Conservation (phyloP, 2,888 invertebrate genomes). For the Tyria jacobaeae region DNA sequence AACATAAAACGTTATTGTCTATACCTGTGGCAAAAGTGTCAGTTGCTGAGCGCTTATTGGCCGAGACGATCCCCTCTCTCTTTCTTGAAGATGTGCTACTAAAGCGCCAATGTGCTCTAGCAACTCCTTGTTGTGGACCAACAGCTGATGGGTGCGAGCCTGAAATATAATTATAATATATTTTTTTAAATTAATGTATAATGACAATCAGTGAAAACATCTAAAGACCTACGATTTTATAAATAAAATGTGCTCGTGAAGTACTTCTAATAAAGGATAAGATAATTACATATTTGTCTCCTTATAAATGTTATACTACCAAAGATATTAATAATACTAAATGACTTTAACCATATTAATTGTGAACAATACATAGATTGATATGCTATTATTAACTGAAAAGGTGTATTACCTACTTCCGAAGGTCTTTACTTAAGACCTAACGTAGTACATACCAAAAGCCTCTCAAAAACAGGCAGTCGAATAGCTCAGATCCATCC, state of each 20-base stretch:
- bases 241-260: background rate
- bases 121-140: conserved; percentile 97
- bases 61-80: conserved; percentile 89
- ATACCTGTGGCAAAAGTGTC: conserved; percentile 90
- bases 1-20: background rate
- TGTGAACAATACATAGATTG: no score
- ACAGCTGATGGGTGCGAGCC: conserved; percentile 96
- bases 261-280: no score
- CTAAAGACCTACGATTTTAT: background rate
- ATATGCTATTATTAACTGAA: no score
- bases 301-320: no score
- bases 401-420: no score
- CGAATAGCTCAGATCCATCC: no score
- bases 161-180: conserved; percentile 55
- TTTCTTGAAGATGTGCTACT: conserved; percentile 95
- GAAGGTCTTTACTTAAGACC: no score
- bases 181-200: background rate
- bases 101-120: conserved; percentile 97
- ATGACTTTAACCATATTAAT: no score
- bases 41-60: conserved; percentile 86
- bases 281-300: no score
- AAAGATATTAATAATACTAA: no score
- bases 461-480: no score
- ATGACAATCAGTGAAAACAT: background rate
- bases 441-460: no score